Percentiles rank a stretch among this genome's conserved stretches.
Evolutionary conservation across 2,797 vertebrate species (phyloP).

Genomic region (Pangasius mekongensis): DNA sequence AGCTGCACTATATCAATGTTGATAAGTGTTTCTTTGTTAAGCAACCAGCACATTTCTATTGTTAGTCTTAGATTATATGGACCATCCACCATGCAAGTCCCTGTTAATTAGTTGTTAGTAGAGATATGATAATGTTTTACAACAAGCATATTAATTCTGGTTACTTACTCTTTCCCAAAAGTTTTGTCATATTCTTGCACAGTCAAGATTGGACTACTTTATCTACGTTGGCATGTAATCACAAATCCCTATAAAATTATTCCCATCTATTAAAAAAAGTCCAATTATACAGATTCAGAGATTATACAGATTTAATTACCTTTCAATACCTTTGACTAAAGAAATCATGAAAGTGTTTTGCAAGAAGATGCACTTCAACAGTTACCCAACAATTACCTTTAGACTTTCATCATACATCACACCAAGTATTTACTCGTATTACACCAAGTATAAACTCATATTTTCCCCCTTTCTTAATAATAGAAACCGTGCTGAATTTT

Average conservation of each 20-base stretch:
- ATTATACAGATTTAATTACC: not conserved
- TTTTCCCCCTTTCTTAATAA: not conserved
- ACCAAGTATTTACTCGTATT: not conserved
- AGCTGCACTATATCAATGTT: not conserved
- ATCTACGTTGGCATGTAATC: not conserved
- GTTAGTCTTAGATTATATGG: not conserved
- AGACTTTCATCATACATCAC: not conserved
- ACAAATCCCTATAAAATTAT: not conserved
- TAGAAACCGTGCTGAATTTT: conserved; percentile 6
- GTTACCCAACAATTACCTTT: not conserved
- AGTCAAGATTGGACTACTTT: not conserved
- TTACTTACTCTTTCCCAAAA: not conserved
- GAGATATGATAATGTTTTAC: not conserved
- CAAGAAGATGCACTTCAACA: not conserved
- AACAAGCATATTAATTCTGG: not conserved
- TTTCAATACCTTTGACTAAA: not conserved
- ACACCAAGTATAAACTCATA: not conserved
- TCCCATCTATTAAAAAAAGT: not conserved
- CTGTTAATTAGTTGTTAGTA: not conserved
- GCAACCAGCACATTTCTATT: not conserved
- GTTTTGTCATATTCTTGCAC: not conserved
- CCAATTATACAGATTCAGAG: not conserved
- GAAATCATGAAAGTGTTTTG: not conserved
- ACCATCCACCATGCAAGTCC: not conserved
- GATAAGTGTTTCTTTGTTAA: not conserved